Evolutionary conservation across 2,113 vertebrate genomes (phyloP), one percentile per base, ranked within the genome.

Genomic region (Psophia crepitans): DNA sequence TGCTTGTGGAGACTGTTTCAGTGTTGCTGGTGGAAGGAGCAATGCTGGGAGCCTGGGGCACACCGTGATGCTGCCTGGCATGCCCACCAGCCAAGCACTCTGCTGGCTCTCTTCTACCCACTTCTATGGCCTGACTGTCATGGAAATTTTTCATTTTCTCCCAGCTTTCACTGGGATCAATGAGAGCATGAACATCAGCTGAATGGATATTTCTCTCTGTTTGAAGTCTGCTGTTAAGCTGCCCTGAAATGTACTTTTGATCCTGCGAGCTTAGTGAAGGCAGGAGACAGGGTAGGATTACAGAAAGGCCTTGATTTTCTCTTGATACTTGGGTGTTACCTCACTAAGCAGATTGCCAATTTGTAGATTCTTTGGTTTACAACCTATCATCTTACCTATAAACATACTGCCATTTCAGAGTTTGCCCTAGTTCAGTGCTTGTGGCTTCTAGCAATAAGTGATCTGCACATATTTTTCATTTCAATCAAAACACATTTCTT

Each of bases 241-340:
- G 88, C 41, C 75, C 88, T 88, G 70, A 92, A 88, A 90, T 66
- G 83, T 88, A 83, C 82, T 61, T 88, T 85, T 77, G 79, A 90
- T 88, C 71, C 70, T 88, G 41, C 76, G 73, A 80, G 44, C 49
- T 83, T 83, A 88, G 48, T 65, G 35, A 86, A 84, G 54, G n/a
- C 23, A 73, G 44, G 49, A 90, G 28, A 60, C 5, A 73, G 19
- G 22, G 19, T 16, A 85, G 71, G 75, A 66, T 92, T 94, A 86
- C 23, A 77, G 64, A 83, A 88, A 70, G 33, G 8, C 20, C 49
- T 61, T 65, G 54, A 24, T 95, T 94, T 95, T 85, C 63, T 86
- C 79, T 53, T 92, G 39, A 18, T 53, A 44, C 5, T 57, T 35
- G 4, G 3, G 22, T 73, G 61, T 93, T 61, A 69, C 6, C 61